These are phyloP conservation scores for Ifrita kowaldi DNA, from an alignment of 2,113 vertebrate species.

Conservation along the genomic window DNA sequence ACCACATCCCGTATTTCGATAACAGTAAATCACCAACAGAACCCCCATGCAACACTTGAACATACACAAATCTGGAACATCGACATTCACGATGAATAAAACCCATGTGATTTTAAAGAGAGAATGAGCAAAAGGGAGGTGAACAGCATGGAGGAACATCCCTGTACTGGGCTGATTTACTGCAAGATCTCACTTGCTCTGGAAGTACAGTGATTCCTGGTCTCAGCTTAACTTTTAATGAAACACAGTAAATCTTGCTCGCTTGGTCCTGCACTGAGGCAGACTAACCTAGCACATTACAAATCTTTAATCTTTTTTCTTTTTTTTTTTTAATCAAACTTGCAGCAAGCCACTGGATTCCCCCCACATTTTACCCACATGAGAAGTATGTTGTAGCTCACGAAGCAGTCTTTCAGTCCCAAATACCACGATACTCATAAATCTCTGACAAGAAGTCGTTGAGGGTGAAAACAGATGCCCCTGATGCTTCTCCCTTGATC, in stretches of 20 bases:
- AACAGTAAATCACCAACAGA: background rate
- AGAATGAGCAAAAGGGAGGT: background rate
- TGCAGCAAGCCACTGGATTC: background rate
- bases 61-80: background rate
- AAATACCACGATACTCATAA: background rate
- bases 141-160: background rate
- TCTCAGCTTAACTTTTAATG: background rate
- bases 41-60: background rate
- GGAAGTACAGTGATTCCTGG: background rate
- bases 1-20: background rate
- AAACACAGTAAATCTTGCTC: background rate
- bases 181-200: background rate
- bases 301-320: background rate
- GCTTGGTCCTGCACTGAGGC: background rate
- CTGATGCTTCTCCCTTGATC: background rate
- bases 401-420: background rate
- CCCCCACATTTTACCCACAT: background rate
- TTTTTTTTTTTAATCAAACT: background rate
- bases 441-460: background rate
- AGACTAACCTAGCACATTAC: background rate
- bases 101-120: background rate
- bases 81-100: background rate
- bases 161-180: background rate
- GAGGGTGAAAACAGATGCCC: background rate
- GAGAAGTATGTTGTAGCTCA: rapidly evolving